Evolutionary conservation across 2,113 vertebrate species (phyloP).

Genomic region (Ptychochromis oligacanthus): DNA sequence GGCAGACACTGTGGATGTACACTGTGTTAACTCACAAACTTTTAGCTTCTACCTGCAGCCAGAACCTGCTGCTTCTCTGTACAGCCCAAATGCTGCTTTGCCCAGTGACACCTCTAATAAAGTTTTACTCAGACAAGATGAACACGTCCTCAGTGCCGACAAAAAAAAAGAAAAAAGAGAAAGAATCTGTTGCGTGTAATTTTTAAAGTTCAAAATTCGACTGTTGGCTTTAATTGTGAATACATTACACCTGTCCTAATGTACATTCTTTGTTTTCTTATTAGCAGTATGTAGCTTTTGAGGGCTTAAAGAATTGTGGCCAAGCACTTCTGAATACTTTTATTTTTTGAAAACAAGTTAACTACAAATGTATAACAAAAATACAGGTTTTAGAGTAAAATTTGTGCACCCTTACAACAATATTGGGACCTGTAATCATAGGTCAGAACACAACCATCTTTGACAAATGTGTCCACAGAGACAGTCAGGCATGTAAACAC

Average conservation of each 20-base stretch:
- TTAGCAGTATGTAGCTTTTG: background rate
- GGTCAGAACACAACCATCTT: background rate
- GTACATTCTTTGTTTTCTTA: background rate
- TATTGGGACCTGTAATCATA: background rate
- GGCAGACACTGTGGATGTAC: background rate
- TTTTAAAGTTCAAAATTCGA: too few relatives aligned
- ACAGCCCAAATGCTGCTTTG: background rate
- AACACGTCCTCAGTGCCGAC: background rate
- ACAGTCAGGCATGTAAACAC: background rate
- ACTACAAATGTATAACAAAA: background rate
- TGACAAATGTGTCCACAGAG: background rate
- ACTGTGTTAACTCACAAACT: background rate
- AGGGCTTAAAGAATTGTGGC: background rate
- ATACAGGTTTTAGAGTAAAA: background rate
- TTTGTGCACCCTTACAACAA: background rate
- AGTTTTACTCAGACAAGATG: background rate
- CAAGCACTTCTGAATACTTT: background rate
- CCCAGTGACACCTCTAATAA: background rate
- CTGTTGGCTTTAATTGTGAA: background rate
- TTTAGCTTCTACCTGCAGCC: background rate
- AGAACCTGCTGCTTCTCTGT: background rate
- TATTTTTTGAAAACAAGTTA: background rate
- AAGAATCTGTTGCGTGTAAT: too few relatives aligned
- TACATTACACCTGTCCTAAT: background rate
- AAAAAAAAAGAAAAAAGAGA: background rate